These are phyloP conservation scores for Ypsolopha scabrella DNA, from an alignment of 2,888 invertebrate species.

Conservation along the genomic window DNA sequence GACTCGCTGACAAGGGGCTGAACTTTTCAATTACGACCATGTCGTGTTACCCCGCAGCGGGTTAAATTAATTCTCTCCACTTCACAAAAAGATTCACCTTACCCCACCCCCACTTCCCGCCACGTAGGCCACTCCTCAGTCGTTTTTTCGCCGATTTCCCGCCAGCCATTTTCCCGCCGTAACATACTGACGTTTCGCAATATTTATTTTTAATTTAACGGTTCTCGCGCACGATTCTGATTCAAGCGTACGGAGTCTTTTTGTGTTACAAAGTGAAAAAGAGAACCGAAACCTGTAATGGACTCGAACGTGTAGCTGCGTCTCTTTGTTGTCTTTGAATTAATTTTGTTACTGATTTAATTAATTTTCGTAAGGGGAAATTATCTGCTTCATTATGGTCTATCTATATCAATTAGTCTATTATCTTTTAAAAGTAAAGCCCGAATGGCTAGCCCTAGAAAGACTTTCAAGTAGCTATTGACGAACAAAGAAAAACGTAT, in stretches of 20 bases:
- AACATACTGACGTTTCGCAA: slow-evolving; percentile 68
- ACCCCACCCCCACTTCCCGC: slow-evolving; percentile 26
- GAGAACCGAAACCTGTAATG: background rate
- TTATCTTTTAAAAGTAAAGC: too few species aligned
- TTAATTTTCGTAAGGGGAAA: background rate
- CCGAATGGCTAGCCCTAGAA: too few species aligned
- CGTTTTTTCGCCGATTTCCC: slow-evolving; percentile 23
- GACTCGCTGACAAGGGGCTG: slow-evolving; percentile 61
- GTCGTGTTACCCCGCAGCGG: slow-evolving; percentile 71
- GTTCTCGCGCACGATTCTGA: slow-evolving; percentile 56
- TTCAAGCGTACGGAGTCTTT: slow-evolving; percentile 45
- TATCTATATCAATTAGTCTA: background rate
- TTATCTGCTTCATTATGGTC: background rate
- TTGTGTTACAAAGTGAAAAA: slow-evolving; percentile 24
- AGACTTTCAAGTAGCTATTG: too few species aligned
- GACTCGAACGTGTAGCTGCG: background rate
- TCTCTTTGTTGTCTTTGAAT: background rate
- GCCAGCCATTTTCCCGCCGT: slow-evolving; percentile 42
- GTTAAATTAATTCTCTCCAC: slow-evolving; percentile 71
- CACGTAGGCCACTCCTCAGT: background rate
- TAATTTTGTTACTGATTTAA: slow-evolving; percentile 1
- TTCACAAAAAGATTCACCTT: slow-evolving; percentile 70
- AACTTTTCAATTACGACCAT: slow-evolving; percentile 69
- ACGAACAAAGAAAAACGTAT: too few species aligned
- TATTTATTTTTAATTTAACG: slow-evolving; percentile 70